Percentiles rank a stretch among this genome's conserved stretches.
These are phyloP conservation scores for Chiloscyllium punctatum DNA, from an alignment of 2,797 vertebrate genomes.

Conservation along the genomic window DNA sequence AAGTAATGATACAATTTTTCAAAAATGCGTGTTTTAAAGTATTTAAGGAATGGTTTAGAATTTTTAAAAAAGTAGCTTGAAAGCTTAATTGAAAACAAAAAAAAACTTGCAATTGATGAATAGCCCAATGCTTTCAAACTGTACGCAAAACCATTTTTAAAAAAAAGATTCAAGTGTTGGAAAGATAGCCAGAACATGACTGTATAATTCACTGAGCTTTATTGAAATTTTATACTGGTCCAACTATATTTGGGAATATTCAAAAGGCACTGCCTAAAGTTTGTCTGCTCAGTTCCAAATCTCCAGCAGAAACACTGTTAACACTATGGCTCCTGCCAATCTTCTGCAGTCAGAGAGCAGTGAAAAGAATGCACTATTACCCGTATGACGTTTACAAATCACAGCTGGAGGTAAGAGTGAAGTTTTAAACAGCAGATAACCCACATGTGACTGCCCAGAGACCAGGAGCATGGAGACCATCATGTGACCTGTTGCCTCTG, in stretches of 20 bases:
- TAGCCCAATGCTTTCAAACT: not conserved
- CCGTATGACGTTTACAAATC: not conserved
- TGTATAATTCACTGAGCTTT: not conserved
- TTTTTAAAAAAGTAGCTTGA: not conserved
- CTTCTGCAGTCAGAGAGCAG: not conserved
- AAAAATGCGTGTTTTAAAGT: not conserved
- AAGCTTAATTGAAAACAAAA: not conserved
- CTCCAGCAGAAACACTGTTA: not conserved
- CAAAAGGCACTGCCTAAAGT: not conserved
- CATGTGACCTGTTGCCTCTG: not conserved
- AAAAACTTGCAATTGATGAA: not conserved
- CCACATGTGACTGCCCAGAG: not conserved
- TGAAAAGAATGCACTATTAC: not conserved
- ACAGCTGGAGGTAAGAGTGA: not conserved
- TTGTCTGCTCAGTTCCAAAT: not conserved
- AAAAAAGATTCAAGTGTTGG: not conserved
- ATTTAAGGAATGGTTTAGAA: not conserved
- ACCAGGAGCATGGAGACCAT: not conserved
- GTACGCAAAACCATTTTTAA: not conserved
- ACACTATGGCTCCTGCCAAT: not conserved
- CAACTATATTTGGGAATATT: not conserved
- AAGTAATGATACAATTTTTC: not conserved
- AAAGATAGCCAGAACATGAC: no score
- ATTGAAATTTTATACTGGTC: not conserved
- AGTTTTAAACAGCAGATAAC: not conserved